A percentile compares a stretch with the other conserved stretches of the same genome.
These are phyloP conservation scores for Meriones unguiculatus DNA, from an alignment of 2,113 vertebrate species.

Conservation along the genomic window DNA sequence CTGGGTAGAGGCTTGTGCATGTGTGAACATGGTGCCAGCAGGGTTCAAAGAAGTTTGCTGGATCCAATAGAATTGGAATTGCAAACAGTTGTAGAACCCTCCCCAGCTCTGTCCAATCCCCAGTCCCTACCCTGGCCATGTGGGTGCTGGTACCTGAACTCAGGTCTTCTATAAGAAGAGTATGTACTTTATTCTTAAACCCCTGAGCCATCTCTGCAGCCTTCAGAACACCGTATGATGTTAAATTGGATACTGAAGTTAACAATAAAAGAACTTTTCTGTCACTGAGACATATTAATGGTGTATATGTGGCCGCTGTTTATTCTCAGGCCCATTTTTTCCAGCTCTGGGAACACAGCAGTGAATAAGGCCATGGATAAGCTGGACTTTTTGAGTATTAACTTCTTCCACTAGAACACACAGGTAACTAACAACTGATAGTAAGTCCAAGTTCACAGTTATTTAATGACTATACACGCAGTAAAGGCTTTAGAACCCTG, in stretches of 20 bases:
- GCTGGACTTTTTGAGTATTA: not conserved
- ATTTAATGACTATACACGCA: not conserved
- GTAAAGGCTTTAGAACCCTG: not conserved
- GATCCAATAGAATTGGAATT: not conserved
- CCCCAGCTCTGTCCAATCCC: not conserved
- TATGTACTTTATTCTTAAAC: not conserved
- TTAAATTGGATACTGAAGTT: conserved; percentile 26
- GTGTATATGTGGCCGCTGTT: not conserved
- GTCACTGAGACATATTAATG: conserved; percentile 14
- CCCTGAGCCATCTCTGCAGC: not conserved
- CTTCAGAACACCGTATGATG: conserved; percentile 50
- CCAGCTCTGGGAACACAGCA: not conserved
- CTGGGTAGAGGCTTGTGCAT: not conserved
- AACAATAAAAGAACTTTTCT: conserved; percentile 29
- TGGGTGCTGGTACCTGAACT: not conserved
- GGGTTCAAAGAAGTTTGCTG: not conserved
- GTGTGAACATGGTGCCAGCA: not conserved
- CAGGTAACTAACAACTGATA: not conserved
- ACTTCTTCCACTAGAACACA: not conserved
- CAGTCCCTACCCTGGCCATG: not conserved
- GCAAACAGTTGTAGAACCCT: not conserved
- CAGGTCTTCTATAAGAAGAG: not conserved
- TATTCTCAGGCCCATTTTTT: not conserved
- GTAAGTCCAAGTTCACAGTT: not conserved
- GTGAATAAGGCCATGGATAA: not conserved